Percentiles rank a stretch among this genome's conserved stretches.
phyloP scores from a whole-genome alignment of 2,113 vertebrate species.

The Dinomys branickii region DNA sequence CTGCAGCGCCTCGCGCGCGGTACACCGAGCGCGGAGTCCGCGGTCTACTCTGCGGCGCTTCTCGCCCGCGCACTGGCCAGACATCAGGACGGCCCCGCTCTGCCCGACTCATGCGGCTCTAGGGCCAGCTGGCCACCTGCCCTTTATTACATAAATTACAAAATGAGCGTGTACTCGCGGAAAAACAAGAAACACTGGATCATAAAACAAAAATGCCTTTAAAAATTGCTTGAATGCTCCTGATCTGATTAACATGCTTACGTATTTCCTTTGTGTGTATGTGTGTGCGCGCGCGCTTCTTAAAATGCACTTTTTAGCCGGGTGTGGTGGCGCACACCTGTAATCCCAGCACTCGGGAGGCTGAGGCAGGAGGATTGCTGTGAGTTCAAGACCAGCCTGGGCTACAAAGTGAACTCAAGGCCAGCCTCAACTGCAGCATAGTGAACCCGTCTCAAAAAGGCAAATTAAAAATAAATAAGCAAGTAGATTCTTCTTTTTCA shows the following conservation, averaged over 20 bases:
- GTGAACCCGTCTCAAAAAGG: neutral
- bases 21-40: neutral
- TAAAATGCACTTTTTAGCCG: too few relatives aligned
- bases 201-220: too few relatives aligned
- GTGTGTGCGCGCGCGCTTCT: neutral
- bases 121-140: neutral
- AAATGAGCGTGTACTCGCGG: neutral
- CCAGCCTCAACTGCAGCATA: too few relatives aligned
- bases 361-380: too few relatives aligned
- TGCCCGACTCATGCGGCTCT: constrained; percentile 54
- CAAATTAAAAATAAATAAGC: neutral
- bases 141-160: neutral
- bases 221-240: neutral
- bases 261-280: neutral
- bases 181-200: neutral
- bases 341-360: too few relatives aligned
- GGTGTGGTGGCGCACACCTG: too few relatives aligned
- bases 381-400: too few relatives aligned
- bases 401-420: too few relatives aligned
- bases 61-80: accelerated
- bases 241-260: accelerated
- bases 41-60: neutral
- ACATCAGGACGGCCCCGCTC: neutral
- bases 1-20: neutral
- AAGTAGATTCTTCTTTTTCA: neutral